Evolutionary conservation across 2,888 invertebrate genomes (phyloP), one percentile per base, ranked within the genome.

Genomic region (Caenorhabditis panamensis): DNA sequence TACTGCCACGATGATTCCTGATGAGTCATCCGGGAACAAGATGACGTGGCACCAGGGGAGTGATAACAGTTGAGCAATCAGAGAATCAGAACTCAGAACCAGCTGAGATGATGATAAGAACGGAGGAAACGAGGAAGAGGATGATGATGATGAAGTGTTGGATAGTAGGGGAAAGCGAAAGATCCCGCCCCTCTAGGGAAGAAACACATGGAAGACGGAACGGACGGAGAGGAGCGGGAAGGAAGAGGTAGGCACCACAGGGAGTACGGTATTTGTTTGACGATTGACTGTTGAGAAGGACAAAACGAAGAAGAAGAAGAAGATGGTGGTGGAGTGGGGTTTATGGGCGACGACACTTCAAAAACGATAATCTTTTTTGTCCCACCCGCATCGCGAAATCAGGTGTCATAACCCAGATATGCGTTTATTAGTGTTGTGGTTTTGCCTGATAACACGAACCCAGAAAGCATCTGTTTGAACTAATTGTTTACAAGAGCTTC

Each of bases 191-290:
- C 49, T 37, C 13, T 41, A 13, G 41, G 41, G 11, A 54, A 47
- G 71, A 63, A 56, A 69, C 54, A 51, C 51, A 54, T 62, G 37
- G 58, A n/a, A n/a, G n/a, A n/a, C n/a, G n/a, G n/a, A 59, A 58
- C 58, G 58, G 67, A 68, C 11, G 41, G 68, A 49, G 68, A 41
- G 28, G 31, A 51, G 41, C 41, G 41, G 9, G 41, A 16, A 3
- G 41, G 47, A 20, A 2, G 41, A 16, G 11, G 41, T n/a, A 20
- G 56, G 47, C n/a, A 20, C 18, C n/a, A 31, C n/a, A 2, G 36
- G 18, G 28, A 68, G 58, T 72, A 72, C 72, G 72, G 72, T 72
- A 72, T 72, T 72, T 72, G 72, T 72, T 72, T 72, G 72, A 72
- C 72, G 72, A 72, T 72, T 72, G 72, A 72, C 72, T 72, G 58